Evolutionary conservation across 2,113 vertebrate genomes (phyloP).

Genomic region (human): GRCh38 chr14:77880501-77881000

Average conservation of each 20-base stretch:
- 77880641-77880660: not conserved
- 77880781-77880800: not conserved
- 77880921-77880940: not conserved
- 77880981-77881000: not conserved
- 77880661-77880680: not conserved
- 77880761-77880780: not conserved
- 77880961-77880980: not conserved
- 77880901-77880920: not conserved
- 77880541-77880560: not conserved
- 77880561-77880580: not conserved
- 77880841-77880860: not conserved
- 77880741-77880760: not conserved
- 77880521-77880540: slow-evolving; percentile 17
- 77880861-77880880: not conserved
- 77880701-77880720: not conserved
- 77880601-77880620: not conserved
- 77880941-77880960: not conserved
- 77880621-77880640: not conserved
- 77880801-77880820: not conserved
- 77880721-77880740: no score
- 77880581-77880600: not conserved
- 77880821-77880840: not conserved
- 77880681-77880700: not conserved
- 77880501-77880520: slow-evolving; percentile 22
- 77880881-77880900: not conserved